Base-by-base conservation (phyloP, 2,888 invertebrate species). In the Andricus curvator region DNA sequence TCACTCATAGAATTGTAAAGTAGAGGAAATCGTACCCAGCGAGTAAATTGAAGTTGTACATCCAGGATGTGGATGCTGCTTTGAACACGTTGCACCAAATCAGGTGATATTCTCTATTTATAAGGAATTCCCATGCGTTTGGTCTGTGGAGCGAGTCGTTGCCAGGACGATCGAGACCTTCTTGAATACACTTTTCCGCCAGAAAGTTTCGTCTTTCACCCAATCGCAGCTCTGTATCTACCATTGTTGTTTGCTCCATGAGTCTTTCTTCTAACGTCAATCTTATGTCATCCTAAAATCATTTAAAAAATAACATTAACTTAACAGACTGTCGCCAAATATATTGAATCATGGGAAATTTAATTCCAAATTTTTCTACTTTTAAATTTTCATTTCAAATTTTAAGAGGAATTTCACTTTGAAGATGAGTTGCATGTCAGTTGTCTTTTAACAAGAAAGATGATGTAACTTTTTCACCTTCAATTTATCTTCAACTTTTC, bases 1-100 rank as follows among this genome's bases (percentile, higher is more conserved):
- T 41, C 11, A 22, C 74, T 74, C 51, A 56, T 56, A 56, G 56
- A 74, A 74, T 74, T 74, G 33, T 74, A 37, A 60, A 74, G 37
- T 37, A 67, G 67, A 76, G 60, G 20, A 74, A 80, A 41, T 41
- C 81, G 86, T 93, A 94, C 93, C 97, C 97, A 13, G 97, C 97
- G 93, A 97, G 95, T 78, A 97, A 93, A 93, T 97, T 97, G 93
- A 97, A 97, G 93, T 97, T 97, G 93, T 97, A 97, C 96, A 97
- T 97, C 97, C 97, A 97, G 0, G 97, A 97, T 25, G 97, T 97
- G n/a, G 97, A 97, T 15, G 96, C 96, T 56, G 96, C 96, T 93
- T 96, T 96, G 89, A 96, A 96, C 85, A 96, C 94, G 90, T 96
- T 96, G 89, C 96, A 96, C 97, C 97, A 97, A 90, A 97, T 96